Evolutionary conservation across 2,113 vertebrate species (phyloP), one percentile per base, ranked within the genome.

Genomic region (Rhizomys pruinosus): DNA sequence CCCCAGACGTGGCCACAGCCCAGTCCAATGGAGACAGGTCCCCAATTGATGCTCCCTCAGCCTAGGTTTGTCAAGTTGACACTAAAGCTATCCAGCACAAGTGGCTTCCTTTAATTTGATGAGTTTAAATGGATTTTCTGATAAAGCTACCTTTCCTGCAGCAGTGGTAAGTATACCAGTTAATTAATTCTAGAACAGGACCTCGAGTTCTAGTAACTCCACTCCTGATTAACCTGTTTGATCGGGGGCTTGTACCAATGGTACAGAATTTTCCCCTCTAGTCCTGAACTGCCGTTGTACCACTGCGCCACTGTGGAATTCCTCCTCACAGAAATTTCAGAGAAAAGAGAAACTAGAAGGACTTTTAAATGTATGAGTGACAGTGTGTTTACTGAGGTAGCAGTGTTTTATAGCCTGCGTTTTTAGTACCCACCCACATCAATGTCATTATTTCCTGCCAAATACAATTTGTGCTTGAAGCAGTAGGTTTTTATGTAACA

Each of bases 321-420:
- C 95, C 47, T 87, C 76, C 85, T 63, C 63, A 52, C 9, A 52
- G 34, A 4, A 37, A 20, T 66, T 95, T 32, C 68, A 79, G 27
- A 7, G 92, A 87, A 84, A 72, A 42, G 61, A 82, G 44, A 82
- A 96, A 91, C 71, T 81, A 25, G 90, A 90, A 96, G 80, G 4
- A 91, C 42, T 93, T 77, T 77, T 55, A 17, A 84, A 95, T 81
- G 39, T 32, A 55, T 84, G 74, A 87, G 0, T 85, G 86, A 78
- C 66, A 81, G 80, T 55, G 10, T 25, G 29, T 25, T 87, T 86
- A 39, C 92, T 89, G 39, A 89, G 94, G 90, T 73, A 80, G 92
- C 64, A 78, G 66, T 29, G 3, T 4, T 88, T 96, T 93, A 76
- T 92, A 91, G 92, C 3, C 0, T 90, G 61, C 91, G 55, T 88